Percentiles rank a stretch among this genome's conserved stretches.
These are phyloP conservation scores for Cossypha caffra DNA, from an alignment of 2,797 vertebrate genomes.

Conservation along the genomic window DNA sequence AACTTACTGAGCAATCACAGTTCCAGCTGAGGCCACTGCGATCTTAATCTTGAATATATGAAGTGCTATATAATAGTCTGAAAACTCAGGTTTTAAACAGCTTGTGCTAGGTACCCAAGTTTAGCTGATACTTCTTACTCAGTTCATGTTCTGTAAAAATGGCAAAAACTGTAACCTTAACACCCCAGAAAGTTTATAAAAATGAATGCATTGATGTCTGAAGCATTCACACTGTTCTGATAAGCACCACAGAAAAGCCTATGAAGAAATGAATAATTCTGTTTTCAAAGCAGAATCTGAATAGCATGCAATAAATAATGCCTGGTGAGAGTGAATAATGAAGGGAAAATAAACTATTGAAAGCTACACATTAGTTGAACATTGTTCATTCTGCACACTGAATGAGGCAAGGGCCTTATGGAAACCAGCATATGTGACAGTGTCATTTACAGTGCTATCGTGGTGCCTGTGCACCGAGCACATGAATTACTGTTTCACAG, in stretches of 20 bases:
- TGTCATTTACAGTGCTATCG: constrained; percentile 29
- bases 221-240: constrained; percentile 1
- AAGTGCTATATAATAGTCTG: neutral
- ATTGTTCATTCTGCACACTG: constrained; percentile 25
- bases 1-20: neutral
- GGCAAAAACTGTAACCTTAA: neutral
- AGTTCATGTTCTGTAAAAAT: neutral
- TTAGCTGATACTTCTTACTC: neutral
- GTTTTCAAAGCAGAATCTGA: constrained; percentile 59
- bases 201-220: neutral
- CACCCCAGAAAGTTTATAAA: neutral
- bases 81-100: neutral
- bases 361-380: constrained; percentile 27
- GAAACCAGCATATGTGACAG: constrained; percentile 39
- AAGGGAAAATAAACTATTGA: constrained; percentile 56
- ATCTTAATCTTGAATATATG: neutral
- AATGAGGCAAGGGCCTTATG: constrained; percentile 24
- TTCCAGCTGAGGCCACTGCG: neutral
- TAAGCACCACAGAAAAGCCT: constrained; percentile 36
- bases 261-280: constrained; percentile 57
- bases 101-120: neutral
- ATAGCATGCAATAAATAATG: constrained; percentile 46
- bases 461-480: neutral
- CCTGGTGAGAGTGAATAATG: constrained; percentile 53
- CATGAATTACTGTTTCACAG: constrained; percentile 50